Evolutionary conservation across 2,113 vertebrate genomes (phyloP), one percentile per base, ranked within the genome.

Genomic region (Paracyprichromis sp.): DNA sequence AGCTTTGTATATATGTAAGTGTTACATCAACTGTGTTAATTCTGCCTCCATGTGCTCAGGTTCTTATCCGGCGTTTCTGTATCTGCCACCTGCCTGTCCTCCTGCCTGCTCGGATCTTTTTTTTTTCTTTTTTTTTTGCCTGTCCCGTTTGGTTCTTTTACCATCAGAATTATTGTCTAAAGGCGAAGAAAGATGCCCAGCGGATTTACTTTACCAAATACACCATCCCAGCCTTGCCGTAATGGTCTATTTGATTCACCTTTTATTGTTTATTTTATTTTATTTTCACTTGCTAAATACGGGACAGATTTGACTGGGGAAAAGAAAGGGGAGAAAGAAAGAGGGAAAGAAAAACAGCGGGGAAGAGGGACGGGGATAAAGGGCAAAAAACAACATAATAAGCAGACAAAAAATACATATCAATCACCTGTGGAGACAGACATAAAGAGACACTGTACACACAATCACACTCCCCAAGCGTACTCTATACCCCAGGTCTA

Each of bases 351-450:
- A 8, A 47, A 47, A 47, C 7, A 47, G 7, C 2, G 1, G 45
- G 0, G 16, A 50, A 50, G 47, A 50, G 16, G 47, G 7, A 50
- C 4, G 1, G 7, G 2, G 2, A 16, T 47, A 16, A 16, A 47
- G 45, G 14, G 14, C 14, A 47, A 47, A 47, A 16, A 8, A 7
- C 38, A 12, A 43, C 11, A 6, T 6, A 43, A 43, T 13, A 43
- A 13, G 40, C 12, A 43, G 40, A 43, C 11, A 43, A 43, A 43
- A 43, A 6, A 6, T 43, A 43, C 40, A 13, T 43, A 43, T 13
- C 40, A 43, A 43, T 43, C 11, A 13, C 40, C 40, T 43, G 11
- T 24, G 24, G 24, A 24, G 24, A 24, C 24, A 3, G 24, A 24
- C 24, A 24, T 24, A 24, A 3, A 24, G 24, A 24, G 24, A 24